Conservation (phyloP, 2,113 vertebrate species). For the Cyanocitta stelleri region DNA sequence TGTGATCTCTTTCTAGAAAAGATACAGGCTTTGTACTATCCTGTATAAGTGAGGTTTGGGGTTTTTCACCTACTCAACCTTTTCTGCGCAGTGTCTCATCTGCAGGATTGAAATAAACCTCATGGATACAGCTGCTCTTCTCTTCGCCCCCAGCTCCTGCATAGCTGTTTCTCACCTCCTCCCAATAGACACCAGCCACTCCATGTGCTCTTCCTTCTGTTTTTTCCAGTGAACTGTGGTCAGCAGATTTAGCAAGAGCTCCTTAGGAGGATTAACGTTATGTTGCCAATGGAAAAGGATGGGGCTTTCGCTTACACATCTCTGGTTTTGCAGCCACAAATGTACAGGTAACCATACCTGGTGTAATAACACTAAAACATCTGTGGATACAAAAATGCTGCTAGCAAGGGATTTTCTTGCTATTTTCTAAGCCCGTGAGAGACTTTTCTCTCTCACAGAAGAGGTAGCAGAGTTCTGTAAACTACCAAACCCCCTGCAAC, state of each 20-base stretch:
- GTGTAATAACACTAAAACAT: not conserved
- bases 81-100: not conserved
- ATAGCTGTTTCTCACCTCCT: not conserved
- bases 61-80: not conserved
- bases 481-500: too few species aligned
- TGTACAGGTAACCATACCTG: not conserved
- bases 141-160: not conserved
- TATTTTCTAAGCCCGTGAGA: too few species aligned
- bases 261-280: not conserved
- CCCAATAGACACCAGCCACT: not conserved
- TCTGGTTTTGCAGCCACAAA: not conserved
- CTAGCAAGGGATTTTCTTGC: too few species aligned
- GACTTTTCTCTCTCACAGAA: too few species aligned
- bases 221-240: not conserved
- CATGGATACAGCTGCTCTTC: not conserved
- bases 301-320: fast-evolving
- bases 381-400: too few species aligned
- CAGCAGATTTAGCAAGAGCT: not conserved
- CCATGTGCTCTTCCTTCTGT: not conserved
- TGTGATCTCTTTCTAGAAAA: not conserved
- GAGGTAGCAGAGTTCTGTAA: too few species aligned
- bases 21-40: not conserved
- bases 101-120: not conserved
- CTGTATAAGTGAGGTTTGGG: not conserved
- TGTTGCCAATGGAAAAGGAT: not conserved